A percentile compares a stretch with the other conserved stretches of the same genome.
phyloP scores from a whole-genome alignment of 1,140 invertebrate genomes.

The Trissolcus basalis region DNA sequence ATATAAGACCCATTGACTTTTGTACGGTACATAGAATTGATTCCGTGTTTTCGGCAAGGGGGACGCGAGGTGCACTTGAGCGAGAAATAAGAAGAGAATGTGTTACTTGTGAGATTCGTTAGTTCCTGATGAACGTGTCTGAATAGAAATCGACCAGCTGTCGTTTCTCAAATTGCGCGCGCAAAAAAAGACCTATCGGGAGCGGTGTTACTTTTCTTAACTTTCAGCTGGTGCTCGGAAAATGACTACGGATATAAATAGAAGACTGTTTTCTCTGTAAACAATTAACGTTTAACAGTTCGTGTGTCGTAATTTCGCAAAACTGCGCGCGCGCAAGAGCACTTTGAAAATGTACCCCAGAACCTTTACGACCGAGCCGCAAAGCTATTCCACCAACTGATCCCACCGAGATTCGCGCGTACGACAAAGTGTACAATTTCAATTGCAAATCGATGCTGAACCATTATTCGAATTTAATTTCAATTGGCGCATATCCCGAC shows the following conservation, averaged over 20 bases:
- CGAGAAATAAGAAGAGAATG: slow-evolving; percentile 2
- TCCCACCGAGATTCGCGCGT: background rate
- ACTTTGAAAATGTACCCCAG: background rate
- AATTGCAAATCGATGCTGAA: slow-evolving; percentile 35
- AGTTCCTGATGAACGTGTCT: slow-evolving; percentile 41
- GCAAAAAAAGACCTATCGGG: slow-evolving; percentile 34
- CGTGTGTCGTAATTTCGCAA: slow-evolving; percentile 7
- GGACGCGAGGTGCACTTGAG: background rate
- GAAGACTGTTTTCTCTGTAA: slow-evolving; percentile 44
- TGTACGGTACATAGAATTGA: background rate
- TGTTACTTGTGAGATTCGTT: slow-evolving; percentile 23
- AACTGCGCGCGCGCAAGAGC: no score
- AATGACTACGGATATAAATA: slow-evolving; percentile 50
- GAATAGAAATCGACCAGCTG: slow-evolving; percentile 49
- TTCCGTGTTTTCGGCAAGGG: background rate
- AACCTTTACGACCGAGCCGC: no score
- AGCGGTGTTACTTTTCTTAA: slow-evolving; percentile 31
- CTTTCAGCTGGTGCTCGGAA: slow-evolving; percentile 42
- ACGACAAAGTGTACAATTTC: slow-evolving; percentile 10
- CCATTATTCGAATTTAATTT: slow-evolving; percentile 42
- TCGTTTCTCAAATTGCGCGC: slow-evolving; percentile 36
- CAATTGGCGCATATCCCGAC: slow-evolving; percentile 30
- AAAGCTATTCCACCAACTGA: no score
- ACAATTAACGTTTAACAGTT: slow-evolving; percentile 45
- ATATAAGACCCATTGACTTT: slow-evolving; percentile 5